A percentile compares a stretch with the other conserved stretches of the same genome.
phyloP scores from a whole-genome alignment of 2,797 vertebrate genomes.

The Lepilemur septentrionalis region DNA sequence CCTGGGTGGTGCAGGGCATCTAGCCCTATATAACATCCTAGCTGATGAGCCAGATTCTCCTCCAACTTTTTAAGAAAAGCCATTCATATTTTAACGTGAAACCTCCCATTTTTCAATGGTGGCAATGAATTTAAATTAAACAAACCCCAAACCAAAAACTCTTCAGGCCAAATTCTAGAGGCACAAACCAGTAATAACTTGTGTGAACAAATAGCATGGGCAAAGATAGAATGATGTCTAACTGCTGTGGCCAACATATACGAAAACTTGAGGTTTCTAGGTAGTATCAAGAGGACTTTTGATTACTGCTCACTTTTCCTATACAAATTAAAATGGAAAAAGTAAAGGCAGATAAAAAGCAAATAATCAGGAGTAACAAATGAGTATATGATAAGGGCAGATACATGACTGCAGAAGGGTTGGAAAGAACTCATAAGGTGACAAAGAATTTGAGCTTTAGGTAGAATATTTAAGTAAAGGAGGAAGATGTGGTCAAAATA shows the following conservation, averaged over 20 bases:
- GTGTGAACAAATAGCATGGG: not conserved
- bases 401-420: not conserved
- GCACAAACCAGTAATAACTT: not conserved
- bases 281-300: not conserved
- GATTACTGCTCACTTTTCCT: constrained; percentile 30
- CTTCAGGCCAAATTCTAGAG: not conserved
- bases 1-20: not conserved
- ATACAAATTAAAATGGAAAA: constrained; percentile 45
- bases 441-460: constrained; percentile 38
- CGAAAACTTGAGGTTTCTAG: constrained; percentile 41
- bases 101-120: not conserved
- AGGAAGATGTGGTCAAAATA: constrained; percentile 70
- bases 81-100: not conserved
- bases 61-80: not conserved
- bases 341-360: constrained; percentile 24
- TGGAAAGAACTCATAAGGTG: constrained; percentile 28
- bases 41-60: not conserved
- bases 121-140: constrained; percentile 2
- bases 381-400: not conserved
- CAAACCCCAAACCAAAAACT: not conserved
- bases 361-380: not conserved
- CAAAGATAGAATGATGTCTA: not conserved
- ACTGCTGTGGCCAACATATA: constrained; percentile 21
- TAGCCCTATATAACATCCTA: not conserved
- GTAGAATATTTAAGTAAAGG: constrained; percentile 51